These are phyloP conservation scores for Brienomyrus brachyistius DNA, from an alignment of 2,113 vertebrate genomes.

Conservation along the genomic window DNA sequence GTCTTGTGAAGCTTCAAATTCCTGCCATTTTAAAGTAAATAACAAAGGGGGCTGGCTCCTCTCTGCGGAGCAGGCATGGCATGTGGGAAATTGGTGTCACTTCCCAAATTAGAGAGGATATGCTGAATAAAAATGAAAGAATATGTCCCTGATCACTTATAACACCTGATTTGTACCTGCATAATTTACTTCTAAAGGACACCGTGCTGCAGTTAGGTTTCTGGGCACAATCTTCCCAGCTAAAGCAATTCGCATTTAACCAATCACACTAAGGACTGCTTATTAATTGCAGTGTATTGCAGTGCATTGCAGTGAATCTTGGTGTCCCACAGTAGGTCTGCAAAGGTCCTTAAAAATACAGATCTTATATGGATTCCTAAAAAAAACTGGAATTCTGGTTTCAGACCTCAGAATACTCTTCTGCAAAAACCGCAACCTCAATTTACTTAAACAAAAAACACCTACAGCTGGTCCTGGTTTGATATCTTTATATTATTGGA, in stretches of 20 bases:
- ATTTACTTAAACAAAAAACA: background rate
- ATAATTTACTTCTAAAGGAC: background rate
- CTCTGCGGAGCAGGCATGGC: background rate
- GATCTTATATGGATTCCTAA: background rate
- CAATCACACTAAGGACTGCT: background rate
- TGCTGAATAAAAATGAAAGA: constrained; percentile 17
- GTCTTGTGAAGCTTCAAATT: constrained; percentile 17
- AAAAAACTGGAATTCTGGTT: background rate
- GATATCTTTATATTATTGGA: background rate
- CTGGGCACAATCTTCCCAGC: background rate
- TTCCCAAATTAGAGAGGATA: constrained; percentile 15
- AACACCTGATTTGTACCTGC: constrained; percentile 7
- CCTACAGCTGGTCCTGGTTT: background rate
- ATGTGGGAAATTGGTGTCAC: constrained; percentile 21
- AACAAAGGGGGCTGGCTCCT: constrained; percentile 9
- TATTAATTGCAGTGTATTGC: background rate
- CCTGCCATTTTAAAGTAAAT: constrained; percentile 22
- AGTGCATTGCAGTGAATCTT: background rate
- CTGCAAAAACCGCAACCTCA: background rate
- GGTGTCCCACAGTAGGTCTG: background rate
- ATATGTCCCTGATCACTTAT: constrained; percentile 12
- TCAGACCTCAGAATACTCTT: background rate
- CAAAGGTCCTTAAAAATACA: background rate
- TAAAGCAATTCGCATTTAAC: background rate
- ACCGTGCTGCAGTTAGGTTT: background rate